Evolutionary conservation across 1,140 invertebrate species (phyloP), one percentile per base, ranked within the genome.

Genomic region (Pseudomyrmex flavicornis): DNA sequence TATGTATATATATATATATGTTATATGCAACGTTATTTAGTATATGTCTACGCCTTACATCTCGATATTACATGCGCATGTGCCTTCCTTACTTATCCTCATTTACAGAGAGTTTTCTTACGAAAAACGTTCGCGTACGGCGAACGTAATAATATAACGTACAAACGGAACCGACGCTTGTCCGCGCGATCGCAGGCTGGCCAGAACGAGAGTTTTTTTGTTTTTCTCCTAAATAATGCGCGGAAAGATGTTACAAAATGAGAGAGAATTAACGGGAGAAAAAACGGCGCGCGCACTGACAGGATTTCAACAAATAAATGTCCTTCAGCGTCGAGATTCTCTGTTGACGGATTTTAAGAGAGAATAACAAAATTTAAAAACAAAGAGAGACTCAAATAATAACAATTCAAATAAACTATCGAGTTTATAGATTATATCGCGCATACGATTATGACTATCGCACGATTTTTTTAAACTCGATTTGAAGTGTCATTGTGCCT

Each of bases 51-150:
- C 35, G 35, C 35, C 4, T 35, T 7, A 35, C 5, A 35, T 89
- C 87, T 89, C 83, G 87, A 86, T 90, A 91, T 90, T 85, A 91
- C 88, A 88, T 86, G 72, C 83, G 87, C 85, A 90, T 35, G 86
- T 87, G 90, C 80, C 74, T 73, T 82, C 46, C 26, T 84, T 80
- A 59, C 13, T 59, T 86, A 26, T 72, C 48, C 44, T 35, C 35
- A 35, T 20, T 46, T 85, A 79, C 17, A n/a, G 22, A 63, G n/a
- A 63, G 26, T 44, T 17, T 77, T 77, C 4, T 77, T 63, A 68
- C 63, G 74, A 65, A 26, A 52, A 52, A 13, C 20, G 56, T 69
- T 58, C 56, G 58, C 82, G 58, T 26, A 52, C 59, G 59, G 26
- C 22, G 48, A 62, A 85, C 70, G 68, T 83, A 68, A 86, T 50